Base-by-base conservation (phyloP, 2,113 vertebrate genomes). In the Dicrurus megarhynchus region DNA sequence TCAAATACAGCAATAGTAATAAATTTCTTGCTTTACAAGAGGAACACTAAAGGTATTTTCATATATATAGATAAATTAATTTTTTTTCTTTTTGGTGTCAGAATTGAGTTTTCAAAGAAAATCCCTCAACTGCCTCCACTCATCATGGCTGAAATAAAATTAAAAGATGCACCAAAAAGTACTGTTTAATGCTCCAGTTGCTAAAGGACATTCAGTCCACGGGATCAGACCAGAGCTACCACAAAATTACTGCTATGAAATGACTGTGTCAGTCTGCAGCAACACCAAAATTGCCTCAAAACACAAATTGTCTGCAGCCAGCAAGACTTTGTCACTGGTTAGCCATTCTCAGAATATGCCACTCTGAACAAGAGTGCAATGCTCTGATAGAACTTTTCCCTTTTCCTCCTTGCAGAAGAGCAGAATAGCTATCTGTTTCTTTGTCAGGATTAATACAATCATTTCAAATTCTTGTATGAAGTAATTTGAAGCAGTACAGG, bases 101-200 rank as follows among this genome's bases (percentile, higher is more conserved):
- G 27, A 90, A 87, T 18, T 84, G 3, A 69, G 7, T 8, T 74
- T 77, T 81, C 33, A 60, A 32, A 87, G 20, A 56, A 69, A 77
- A 69, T 49, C 5, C 13, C 2, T 69, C 61, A 47, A 52, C 6
- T 37, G 6, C 14, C 18, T 69, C 17, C 9, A 26, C 10, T 73
- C 0, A 0, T 68, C 33, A 30, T 56, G 23, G 6, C 7, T 65
- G 21, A 87, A 93, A 60, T n/a, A 1, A 87, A 76, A 73, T 39
- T 39, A 33, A n/a, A 90, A 65, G 9, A 2, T 52, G 7, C 13
- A 69, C 10, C 7, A 28, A 42, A 56, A 42, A 49, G 5, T 35
- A 23, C 7, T 2, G 2, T n/a, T 52, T 50, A 69, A 20, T 60
- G 35, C 3, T 73, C 3, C 26, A 65, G 15, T n/a, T 73, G 19